Conservation (phyloP, 2,113 vertebrate species). For the Equus przewalskii region DNA sequence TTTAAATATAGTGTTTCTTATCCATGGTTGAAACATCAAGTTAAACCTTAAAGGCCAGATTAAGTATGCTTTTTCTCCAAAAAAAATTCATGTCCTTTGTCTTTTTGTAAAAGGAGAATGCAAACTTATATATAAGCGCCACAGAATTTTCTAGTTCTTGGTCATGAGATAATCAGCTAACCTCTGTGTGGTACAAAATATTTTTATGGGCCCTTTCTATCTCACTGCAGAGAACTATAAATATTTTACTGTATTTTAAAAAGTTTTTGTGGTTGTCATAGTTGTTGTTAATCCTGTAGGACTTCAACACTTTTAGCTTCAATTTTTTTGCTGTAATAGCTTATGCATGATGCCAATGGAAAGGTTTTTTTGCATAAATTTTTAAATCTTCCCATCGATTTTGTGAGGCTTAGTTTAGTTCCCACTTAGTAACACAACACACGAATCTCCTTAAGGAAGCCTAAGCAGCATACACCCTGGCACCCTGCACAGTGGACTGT, state of each 20-base stretch:
- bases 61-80: slow-evolving; percentile 10
- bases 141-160: slow-evolving; percentile 11
- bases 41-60: slow-evolving; percentile 51
- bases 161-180: background rate
- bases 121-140: background rate
- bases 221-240: slow-evolving; percentile 24
- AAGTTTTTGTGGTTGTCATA: background rate
- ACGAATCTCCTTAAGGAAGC: background rate
- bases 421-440: background rate
- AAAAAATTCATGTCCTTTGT: background rate
- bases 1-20: slow-evolving; percentile 14
- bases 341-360: slow-evolving; percentile 25
- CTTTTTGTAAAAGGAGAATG: slow-evolving; percentile 52
- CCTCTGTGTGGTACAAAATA: background rate
- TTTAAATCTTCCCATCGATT: slow-evolving; percentile 3
- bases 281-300: background rate
- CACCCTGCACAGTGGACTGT: background rate
- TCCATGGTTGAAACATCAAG: background rate
- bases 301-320: slow-evolving; percentile 21
- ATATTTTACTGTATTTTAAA: slow-evolving; percentile 53
- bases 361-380: background rate
- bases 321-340: background rate
- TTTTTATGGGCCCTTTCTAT: background rate
- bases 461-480: background rate
- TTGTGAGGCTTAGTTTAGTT: slow-evolving; percentile 30